Percentiles rank a stretch among this genome's conserved stretches.
Evolutionary conservation across 2,888 invertebrate species (phyloP).

Genomic region (Cantharis flavilabris): DNA sequence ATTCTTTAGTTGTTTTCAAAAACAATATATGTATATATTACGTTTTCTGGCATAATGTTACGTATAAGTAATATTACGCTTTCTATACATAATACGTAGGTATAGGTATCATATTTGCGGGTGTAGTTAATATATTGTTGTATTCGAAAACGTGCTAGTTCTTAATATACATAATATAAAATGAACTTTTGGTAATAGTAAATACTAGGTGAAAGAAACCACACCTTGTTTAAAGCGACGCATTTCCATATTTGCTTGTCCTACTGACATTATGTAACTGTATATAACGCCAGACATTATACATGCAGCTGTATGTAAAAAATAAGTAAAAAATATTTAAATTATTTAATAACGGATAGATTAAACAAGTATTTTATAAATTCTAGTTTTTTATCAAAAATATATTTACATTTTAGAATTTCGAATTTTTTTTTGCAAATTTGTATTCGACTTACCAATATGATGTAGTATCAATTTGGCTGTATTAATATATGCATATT

Average conservation of each 20-base stretch:
- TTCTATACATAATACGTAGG: neutral
- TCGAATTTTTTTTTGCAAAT: neutral
- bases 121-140: too few relatives aligned
- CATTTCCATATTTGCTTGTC: slow-evolving; percentile 50
- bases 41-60: too few relatives aligned
- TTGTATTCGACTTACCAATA: neutral
- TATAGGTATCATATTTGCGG: too few relatives aligned
- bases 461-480: neutral
- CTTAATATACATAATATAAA: neutral
- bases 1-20: too few relatives aligned
- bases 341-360: slow-evolving; percentile 7
- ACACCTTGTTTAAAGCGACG: slow-evolving; percentile 43
- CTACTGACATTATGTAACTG: slow-evolving; percentile 54
- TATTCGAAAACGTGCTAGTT: neutral
- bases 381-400: neutral
- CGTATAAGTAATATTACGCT: neutral
- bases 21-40: too few relatives aligned
- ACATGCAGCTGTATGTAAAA: slow-evolving; percentile 20
- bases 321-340: slow-evolving; percentile 12
- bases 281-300: slow-evolving; percentile 41
- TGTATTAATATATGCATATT: neutral
- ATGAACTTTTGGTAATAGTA: neutral
- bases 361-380: neutral
- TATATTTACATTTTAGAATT: neutral
- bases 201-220: slow-evolving; percentile 26